Evolutionary conservation across 2,113 vertebrate species (phyloP).

Genomic region (Grantiella picta): DNA sequence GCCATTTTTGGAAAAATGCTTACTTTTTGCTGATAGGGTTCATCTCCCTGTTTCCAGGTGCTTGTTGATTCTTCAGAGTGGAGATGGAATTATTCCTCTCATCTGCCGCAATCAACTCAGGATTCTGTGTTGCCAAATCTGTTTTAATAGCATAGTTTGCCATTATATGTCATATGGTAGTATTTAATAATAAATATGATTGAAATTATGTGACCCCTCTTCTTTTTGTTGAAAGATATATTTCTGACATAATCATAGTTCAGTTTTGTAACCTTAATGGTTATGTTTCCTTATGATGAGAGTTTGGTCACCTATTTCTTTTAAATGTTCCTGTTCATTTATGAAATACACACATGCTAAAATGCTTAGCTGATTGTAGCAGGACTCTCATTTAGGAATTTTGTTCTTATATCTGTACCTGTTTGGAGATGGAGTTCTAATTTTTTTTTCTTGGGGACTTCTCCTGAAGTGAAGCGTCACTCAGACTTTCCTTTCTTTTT

Average conservation of each 20-base stretch:
- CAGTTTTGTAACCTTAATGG: background rate
- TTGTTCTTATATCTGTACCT: background rate
- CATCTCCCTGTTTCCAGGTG: background rate
- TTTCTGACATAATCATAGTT: background rate
- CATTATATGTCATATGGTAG: background rate
- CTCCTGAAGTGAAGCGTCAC: background rate
- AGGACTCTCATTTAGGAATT: background rate
- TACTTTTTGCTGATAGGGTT: background rate
- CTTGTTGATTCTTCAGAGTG: background rate
- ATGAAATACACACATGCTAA: background rate
- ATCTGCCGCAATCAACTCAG: background rate
- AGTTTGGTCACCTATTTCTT: background rate
- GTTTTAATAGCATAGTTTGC: background rate
- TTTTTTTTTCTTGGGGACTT: background rate
- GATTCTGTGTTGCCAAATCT: background rate
- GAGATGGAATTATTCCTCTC: background rate
- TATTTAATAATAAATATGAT: background rate
- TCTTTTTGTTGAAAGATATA: background rate
- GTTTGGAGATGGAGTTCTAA: background rate
- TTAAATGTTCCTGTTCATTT: background rate
- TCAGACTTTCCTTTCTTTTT: background rate
- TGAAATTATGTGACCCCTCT: background rate
- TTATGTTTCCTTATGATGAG: background rate
- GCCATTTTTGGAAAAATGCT: background rate
- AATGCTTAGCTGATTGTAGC: background rate